phyloP scores from a whole-genome alignment of 2,888 invertebrate genomes.

The Pterobdella sp. region DNA sequence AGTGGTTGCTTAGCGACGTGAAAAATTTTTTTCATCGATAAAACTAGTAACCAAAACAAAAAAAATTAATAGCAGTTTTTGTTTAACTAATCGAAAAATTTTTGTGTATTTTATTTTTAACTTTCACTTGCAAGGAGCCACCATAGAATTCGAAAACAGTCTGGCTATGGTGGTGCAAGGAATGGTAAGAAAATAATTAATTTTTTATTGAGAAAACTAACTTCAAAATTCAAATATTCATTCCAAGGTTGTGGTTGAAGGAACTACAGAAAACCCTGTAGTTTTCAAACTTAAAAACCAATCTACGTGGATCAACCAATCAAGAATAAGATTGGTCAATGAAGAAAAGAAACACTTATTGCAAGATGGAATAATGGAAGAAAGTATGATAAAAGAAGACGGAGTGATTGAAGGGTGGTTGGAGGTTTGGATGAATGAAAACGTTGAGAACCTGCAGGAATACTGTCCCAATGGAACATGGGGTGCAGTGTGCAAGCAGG shows the following conservation, averaged over 20 bases:
- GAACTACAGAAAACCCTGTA: slow-evolving; percentile 31
- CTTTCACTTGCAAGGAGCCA: slow-evolving; percentile 69
- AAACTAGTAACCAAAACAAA: background rate
- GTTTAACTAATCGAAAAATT: background rate
- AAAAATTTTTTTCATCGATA: background rate
- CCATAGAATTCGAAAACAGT: slow-evolving; percentile 74
- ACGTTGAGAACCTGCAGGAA: slow-evolving; percentile 55
- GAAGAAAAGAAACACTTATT: too few relatives aligned
- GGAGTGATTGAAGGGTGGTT: slow-evolving; percentile 66
- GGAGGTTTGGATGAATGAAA: slow-evolving; percentile 68
- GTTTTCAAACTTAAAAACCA: slow-evolving; percentile 38
- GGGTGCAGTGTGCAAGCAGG: slow-evolving; percentile 89
- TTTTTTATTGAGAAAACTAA: background rate
- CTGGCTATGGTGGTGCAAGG: slow-evolving; percentile 76
- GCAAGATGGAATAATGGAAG: background rate
- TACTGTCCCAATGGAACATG: slow-evolving; percentile 55
- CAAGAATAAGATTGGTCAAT: slow-evolving; percentile 7
- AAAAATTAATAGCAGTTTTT: too few relatives aligned
- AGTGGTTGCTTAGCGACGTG: too few relatives aligned
- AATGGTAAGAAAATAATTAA: slow-evolving; percentile 3
- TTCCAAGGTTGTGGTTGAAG: slow-evolving; percentile 21
- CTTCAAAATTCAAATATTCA: background rate
- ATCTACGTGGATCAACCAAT: slow-evolving; percentile 44
- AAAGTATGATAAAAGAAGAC: background rate
- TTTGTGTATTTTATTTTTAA: background rate